phyloP scores from a whole-genome alignment of 2,797 vertebrate species.

The Sarcoramphus papa region DNA sequence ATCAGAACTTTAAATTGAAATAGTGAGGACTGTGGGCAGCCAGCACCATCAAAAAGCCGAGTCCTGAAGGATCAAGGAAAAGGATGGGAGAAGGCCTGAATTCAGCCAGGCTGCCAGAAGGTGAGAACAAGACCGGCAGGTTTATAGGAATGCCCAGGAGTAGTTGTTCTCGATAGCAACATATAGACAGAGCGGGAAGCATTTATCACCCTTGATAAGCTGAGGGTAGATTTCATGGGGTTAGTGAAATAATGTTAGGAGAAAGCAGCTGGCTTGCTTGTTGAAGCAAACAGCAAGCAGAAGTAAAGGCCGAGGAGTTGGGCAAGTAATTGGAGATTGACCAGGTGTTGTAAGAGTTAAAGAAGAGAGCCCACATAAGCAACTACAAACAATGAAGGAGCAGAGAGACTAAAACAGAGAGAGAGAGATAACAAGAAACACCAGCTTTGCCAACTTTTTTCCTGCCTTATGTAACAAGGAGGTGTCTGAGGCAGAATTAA shows the following conservation, averaged over 20 bases:
- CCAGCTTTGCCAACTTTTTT: background rate
- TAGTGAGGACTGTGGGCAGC: background rate
- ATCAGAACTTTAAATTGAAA: background rate
- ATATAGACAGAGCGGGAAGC: background rate
- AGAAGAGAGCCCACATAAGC: background rate
- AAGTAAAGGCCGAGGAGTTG: background rate
- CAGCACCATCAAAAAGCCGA: background rate
- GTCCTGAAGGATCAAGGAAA: background rate
- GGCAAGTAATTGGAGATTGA: background rate
- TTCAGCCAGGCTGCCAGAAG: background rate
- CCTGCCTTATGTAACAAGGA: background rate
- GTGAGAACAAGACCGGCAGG: background rate
- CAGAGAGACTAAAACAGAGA: background rate
- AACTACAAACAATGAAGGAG: background rate
- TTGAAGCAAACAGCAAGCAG: background rate
- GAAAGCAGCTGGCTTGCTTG: background rate
- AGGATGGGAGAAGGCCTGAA: background rate
- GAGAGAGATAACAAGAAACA: background rate
- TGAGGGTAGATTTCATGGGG: background rate
- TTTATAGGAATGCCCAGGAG: background rate
- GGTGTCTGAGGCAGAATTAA: background rate
- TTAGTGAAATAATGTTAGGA: slow-evolving; percentile 16
- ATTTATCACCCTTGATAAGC: background rate
- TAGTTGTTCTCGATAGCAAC: background rate
- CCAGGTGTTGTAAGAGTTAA: background rate